phyloP scores from a whole-genome alignment of 2,888 invertebrate species.

The Ormyrus labotus region DNA sequence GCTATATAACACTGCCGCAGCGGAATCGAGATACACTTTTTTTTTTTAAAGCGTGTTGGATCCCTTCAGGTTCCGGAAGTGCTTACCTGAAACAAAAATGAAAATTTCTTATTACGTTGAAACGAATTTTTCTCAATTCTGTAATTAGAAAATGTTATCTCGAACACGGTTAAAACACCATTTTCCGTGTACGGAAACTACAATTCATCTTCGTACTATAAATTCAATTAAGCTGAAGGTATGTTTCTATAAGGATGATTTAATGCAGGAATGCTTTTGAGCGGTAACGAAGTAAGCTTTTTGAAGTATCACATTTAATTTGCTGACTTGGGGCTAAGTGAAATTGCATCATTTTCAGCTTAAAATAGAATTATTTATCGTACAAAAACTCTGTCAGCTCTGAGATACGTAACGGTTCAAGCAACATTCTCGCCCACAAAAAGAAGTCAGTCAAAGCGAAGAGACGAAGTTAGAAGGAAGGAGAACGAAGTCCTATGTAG shows the following conservation, averaged over 20 bases:
- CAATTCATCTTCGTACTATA: background rate
- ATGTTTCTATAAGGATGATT: too few relatives aligned
- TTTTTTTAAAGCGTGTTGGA: too few relatives aligned
- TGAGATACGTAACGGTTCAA: conserved; percentile 4
- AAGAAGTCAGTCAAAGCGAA: conserved; percentile 45
- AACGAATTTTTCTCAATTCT: background rate
- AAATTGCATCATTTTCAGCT: background rate
- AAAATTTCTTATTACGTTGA: background rate
- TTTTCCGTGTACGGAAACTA: background rate
- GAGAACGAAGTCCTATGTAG: conserved; percentile 50
- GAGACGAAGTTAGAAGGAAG: conserved; percentile 28
- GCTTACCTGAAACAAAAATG: conserved; percentile 24
- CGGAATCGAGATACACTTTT: too few relatives aligned
- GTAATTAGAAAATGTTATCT: too few relatives aligned
- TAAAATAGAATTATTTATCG: conserved; percentile 20
- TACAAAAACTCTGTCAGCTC: conserved; percentile 7
- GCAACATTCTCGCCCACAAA: conserved; percentile 29
- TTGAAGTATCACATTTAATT: background rate
- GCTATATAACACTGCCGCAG: too few relatives aligned
- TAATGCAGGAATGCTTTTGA: too few relatives aligned
- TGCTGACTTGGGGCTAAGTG: background rate
- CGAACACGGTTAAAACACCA: too few relatives aligned
- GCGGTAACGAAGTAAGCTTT: too few relatives aligned
- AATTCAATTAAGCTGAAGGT: too few relatives aligned
- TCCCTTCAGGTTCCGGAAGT: too few relatives aligned